Base-by-base conservation (phyloP, 2,113 vertebrate species). In the Tautogolabrus adspersus region DNA sequence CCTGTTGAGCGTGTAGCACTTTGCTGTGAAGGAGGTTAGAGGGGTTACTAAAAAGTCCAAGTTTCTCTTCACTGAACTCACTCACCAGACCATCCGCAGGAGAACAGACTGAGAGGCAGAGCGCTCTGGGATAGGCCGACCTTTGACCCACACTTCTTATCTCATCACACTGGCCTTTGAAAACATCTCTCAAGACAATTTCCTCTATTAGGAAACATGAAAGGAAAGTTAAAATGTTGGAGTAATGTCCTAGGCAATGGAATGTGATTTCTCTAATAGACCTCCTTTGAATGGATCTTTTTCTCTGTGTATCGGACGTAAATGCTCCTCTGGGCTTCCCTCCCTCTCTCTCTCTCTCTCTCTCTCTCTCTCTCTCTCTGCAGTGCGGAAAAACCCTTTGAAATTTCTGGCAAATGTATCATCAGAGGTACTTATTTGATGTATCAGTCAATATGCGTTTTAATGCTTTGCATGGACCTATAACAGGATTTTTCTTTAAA, bases 181-280 rank as follows among this genome's bases (percentile, higher is more conserved):
- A 66, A 67, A 56, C 68, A n/a, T 55, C 69, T 66, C 72, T 57
- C 0, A 38, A 65, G 57, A 42, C 34, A 77, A 74, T 34, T 78
- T 67, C 56, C 42, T 75, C 68, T 47, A 74, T 75, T 69, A 52
- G 63, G 61, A 65, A 85, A 81, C 74, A 78, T 77, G 54, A 83
- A 71, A 84, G 66, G 62, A 55, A 70, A 56, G 69, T 61, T 0
- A 9, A 76, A 80, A 58, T 72, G 66, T 64, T 66, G 21, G 44
- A 30, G 79, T 67, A 38, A 68, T 78, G 56, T 78, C 46, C 79
- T 18, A 83, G 65, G 60, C 51, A 77, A 63, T 44, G 68, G 26
- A 60, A 61, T 77, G 30, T 65, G 77, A 75, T 68, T 72, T 65
- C 56, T 83, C 55, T 12, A 76, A 42, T 64, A 18, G 51, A 64